phyloP scores from a whole-genome alignment of 2,888 invertebrate species.

The Drosophila birchii region DNA sequence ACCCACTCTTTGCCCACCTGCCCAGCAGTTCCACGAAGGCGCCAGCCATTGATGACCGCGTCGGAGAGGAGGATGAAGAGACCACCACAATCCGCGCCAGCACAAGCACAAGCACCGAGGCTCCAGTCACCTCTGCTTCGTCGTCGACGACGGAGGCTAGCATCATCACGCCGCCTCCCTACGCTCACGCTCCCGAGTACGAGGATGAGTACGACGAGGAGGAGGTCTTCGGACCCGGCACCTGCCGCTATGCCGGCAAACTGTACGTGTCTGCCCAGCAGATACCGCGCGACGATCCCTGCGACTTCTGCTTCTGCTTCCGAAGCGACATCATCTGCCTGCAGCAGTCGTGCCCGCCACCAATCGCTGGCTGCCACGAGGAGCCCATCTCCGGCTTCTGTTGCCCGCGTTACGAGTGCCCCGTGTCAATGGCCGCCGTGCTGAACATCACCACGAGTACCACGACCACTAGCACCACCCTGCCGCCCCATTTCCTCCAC shows the following conservation, averaged over 20 bases:
- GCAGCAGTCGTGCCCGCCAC: constrained; percentile 97
- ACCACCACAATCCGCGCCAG: constrained; percentile 42
- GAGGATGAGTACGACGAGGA: constrained; percentile 91
- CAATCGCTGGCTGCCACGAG: constrained; percentile 95
- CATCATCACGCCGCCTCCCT: constrained; percentile 72
- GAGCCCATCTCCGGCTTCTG: constrained; percentile 97
- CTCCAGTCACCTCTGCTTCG: constrained; percentile 56
- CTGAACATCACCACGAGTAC: constrained; percentile 94
- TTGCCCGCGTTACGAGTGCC: constrained; percentile 97
- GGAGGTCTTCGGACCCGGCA: constrained; percentile 93
- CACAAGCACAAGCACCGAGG: constrained; percentile 57
- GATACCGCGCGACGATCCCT: constrained; percentile 96
- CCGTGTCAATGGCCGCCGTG: constrained; percentile 93
- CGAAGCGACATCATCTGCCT: constrained; percentile 97
- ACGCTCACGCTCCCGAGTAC: constrained; percentile 81
- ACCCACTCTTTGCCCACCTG: constrained; percentile 74
- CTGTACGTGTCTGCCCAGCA: constrained; percentile 97
- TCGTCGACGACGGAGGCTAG: constrained; percentile 68
- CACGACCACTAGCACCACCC: constrained; percentile 93
- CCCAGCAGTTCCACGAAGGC: constrained; percentile 60
- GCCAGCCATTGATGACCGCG: constrained; percentile 58
- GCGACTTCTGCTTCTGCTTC: constrained; percentile 98
- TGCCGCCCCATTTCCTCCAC: constrained; percentile 93
- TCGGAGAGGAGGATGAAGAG: constrained; percentile 50
- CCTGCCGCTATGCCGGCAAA: constrained; percentile 96